Evolutionary conservation across 2,797 vertebrate genomes (phyloP).

Genomic region (Thripadectes ignobilis): DNA sequence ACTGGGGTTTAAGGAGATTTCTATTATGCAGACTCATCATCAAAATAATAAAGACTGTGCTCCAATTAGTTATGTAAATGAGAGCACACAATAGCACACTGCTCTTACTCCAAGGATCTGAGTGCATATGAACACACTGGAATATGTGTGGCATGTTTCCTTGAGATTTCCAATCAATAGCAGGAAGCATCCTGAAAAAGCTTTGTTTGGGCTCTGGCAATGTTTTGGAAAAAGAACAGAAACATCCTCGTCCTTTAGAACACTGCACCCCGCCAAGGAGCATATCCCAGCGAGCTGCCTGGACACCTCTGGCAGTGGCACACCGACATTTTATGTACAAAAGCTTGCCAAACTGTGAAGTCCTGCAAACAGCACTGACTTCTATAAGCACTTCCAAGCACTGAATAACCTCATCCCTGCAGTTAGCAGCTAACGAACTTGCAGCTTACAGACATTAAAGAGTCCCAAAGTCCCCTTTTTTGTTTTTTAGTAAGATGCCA

Average conservation of each 20-base stretch:
- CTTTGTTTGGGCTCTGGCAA: background rate
- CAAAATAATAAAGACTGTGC: background rate
- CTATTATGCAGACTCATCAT: background rate
- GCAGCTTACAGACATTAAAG: background rate
- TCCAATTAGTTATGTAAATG: constrained; percentile 22
- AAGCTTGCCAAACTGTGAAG: accelerated
- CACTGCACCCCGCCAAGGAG: background rate
- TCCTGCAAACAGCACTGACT: background rate
- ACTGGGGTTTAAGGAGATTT: background rate
- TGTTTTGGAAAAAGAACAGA: background rate
- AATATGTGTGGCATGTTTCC: accelerated
- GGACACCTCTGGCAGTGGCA: background rate
- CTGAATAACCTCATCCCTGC: background rate
- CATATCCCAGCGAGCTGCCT: no score
- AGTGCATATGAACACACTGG: background rate
- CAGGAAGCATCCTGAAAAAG: background rate
- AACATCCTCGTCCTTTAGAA: background rate
- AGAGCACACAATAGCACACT: background rate
- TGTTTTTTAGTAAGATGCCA: background rate
- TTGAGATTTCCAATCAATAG: background rate
- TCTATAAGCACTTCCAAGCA: background rate
- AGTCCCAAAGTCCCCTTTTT: background rate
- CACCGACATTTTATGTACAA: accelerated
- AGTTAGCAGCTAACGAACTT: background rate
- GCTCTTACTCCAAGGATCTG: background rate